Conservation (phyloP, 2,888 invertebrate species). For the Protonemura montana region DNA sequence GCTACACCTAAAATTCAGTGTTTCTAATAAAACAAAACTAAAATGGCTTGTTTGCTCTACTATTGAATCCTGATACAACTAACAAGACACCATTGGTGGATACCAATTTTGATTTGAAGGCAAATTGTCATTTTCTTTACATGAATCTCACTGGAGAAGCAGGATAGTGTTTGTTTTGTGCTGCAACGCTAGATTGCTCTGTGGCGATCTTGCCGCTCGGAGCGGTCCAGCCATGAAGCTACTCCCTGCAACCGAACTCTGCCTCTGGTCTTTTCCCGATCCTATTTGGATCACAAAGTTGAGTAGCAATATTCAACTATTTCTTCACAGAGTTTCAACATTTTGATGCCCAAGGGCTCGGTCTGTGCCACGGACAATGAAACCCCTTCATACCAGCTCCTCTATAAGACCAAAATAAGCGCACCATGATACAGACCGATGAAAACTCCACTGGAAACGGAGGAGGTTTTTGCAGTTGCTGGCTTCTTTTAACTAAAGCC, state of each 20-base stretch:
- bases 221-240: background rate
- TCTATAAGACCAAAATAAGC: background rate
- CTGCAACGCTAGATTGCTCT: background rate
- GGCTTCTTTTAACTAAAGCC: background rate
- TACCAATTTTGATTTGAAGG: no score
- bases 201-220: background rate
- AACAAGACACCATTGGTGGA: no score
- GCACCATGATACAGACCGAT: background rate
- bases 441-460: background rate
- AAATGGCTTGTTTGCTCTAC: no score
- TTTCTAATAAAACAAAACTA: no score
- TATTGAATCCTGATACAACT: no score
- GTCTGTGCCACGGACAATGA: background rate
- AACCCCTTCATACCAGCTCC: background rate
- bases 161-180: background rate
- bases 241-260: background rate
- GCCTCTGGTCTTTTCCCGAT: background rate
- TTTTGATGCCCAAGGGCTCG: constrained; percentile 5
- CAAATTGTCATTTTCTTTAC: no score
- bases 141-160: background rate
- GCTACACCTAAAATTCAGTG: no score
- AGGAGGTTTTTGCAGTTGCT: background rate
- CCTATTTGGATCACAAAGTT: constrained; percentile 12
- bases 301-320: constrained; percentile 12
- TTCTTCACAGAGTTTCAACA: constrained; percentile 3